Conservation (phyloP, 2,888 invertebrate species). For the Nudaria mundana region DNA sequence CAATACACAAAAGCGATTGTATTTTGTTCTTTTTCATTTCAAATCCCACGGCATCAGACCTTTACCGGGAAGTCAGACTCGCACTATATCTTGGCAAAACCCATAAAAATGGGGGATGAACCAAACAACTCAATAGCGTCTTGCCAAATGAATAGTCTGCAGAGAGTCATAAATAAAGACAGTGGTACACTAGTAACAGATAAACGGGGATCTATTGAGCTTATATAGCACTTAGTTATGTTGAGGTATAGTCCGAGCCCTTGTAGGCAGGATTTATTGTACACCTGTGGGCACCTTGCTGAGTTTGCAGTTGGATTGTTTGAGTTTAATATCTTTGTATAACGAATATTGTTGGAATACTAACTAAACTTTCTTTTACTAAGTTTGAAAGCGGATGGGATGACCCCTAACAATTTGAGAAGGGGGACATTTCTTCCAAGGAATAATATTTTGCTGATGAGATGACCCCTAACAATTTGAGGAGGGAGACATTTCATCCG, state of each 20-base stretch:
- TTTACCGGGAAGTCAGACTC: no score
- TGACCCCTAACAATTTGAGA: no score
- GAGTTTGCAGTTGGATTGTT: slow-evolving; percentile 33
- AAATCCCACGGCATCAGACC: no score
- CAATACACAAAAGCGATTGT: no score
- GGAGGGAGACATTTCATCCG: no score
- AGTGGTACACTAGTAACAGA: slow-evolving; percentile 59
- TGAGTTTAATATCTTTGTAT: slow-evolving; percentile 13
- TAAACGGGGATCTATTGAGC: slow-evolving; percentile 71
- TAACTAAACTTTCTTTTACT: background rate
- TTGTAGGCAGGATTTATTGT: slow-evolving; percentile 55
- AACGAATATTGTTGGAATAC: no score
- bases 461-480: no score
- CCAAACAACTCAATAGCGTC: slow-evolving; percentile 60
- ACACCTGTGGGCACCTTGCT: slow-evolving; percentile 53
- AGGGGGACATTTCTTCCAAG: no score
- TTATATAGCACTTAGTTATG: slow-evolving; percentile 65
- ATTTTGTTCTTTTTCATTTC: no score
- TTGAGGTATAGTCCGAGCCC: slow-evolving; percentile 47
- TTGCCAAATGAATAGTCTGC: slow-evolving; percentile 63
- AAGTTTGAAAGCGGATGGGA: background rate
- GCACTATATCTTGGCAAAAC: slow-evolving; percentile 43
- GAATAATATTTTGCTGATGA: no score
- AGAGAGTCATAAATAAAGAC: slow-evolving; percentile 61
- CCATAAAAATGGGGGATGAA: slow-evolving; percentile 53